phyloP scores from a whole-genome alignment of 2,888 invertebrate genomes.

The Psylliodes chrysocephalus region DNA sequence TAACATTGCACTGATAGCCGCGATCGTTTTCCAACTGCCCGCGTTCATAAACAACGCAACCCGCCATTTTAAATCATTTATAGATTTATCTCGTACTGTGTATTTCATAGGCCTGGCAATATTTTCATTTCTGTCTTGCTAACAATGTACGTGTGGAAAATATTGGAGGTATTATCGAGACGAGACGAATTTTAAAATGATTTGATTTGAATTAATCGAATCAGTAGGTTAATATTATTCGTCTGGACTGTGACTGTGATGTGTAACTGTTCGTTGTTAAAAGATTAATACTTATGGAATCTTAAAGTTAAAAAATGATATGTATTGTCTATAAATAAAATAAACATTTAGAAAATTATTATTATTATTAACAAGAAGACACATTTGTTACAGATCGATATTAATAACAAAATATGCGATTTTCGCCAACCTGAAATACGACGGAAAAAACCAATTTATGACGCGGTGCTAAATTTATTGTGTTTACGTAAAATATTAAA shows the following conservation, averaged over 20 bases:
- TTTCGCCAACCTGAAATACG: too few relatives aligned
- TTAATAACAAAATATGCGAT: too few relatives aligned
- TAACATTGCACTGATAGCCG: conserved; percentile 36
- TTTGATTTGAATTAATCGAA: conserved; percentile 6
- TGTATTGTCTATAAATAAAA: too few relatives aligned
- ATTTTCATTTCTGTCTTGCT: conserved; percentile 43
- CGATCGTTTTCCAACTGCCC: conserved; percentile 34
- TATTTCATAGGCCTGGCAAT: conserved; percentile 42
- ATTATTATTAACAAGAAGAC: too few relatives aligned
- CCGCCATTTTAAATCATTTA: conserved; percentile 45
- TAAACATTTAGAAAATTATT: too few relatives aligned
- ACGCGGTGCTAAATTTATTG: too few relatives aligned
- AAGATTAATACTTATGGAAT: too few relatives aligned
- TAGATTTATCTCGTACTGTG: conserved; percentile 46
- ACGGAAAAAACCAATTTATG: too few relatives aligned
- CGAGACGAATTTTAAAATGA: conserved; percentile 8
- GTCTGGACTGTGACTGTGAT: background rate
- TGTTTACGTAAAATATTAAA: too few relatives aligned
- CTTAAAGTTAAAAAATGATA: too few relatives aligned
- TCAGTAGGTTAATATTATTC: conserved; percentile 14
- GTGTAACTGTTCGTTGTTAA: too few relatives aligned
- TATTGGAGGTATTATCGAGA: conserved; percentile 22
- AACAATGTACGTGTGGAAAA: conserved; percentile 45
- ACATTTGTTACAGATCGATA: too few relatives aligned
- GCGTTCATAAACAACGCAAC: conserved; percentile 42